Percentiles rank a stretch among this genome's conserved stretches.
Conservation (phyloP, 2,888 invertebrate species). For the Apodemia mormo region DNA sequence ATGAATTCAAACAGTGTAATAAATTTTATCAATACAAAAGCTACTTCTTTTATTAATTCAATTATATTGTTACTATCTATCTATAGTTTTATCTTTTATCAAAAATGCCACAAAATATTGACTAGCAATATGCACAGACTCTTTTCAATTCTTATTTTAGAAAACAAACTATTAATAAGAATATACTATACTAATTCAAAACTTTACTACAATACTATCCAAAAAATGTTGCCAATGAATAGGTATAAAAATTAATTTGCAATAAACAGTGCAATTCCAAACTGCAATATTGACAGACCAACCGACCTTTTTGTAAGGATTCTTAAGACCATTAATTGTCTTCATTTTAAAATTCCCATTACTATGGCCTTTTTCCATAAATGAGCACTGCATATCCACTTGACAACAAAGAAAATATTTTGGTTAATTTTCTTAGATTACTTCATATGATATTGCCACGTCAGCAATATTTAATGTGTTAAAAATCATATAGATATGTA, state of each 20-base stretch:
- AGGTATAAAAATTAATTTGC: neutral
- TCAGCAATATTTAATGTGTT: neutral
- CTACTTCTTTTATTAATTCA: too few species aligned
- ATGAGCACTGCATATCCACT: slow-evolving; percentile 78
- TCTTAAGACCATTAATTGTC: slow-evolving; percentile 72
- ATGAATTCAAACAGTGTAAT: too few species aligned
- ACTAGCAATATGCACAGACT: too few species aligned
- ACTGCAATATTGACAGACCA: slow-evolving; percentile 40
- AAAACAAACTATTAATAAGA: too few species aligned
- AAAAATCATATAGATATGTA: neutral
- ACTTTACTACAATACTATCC: too few species aligned
- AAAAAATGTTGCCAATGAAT: slow-evolving; percentile 20
- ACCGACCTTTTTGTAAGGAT: slow-evolving; percentile 76
- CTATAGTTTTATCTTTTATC: neutral
- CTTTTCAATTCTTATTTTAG: too few species aligned
- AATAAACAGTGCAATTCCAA: slow-evolving; percentile 37
- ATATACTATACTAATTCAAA: too few species aligned
- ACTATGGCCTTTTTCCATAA: slow-evolving; percentile 69
- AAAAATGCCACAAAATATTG: neutral
- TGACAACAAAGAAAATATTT: slow-evolving; percentile 64
- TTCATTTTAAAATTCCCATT: slow-evolving; percentile 73
- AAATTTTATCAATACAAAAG: too few species aligned
- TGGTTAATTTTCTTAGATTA: slow-evolving; percentile 32
- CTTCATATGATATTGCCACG: slow-evolving; percentile 17
- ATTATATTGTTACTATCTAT: too few species aligned